These are phyloP conservation scores for Betta splendens DNA, from an alignment of 2,797 vertebrate species.

Conservation along the genomic window DNA sequence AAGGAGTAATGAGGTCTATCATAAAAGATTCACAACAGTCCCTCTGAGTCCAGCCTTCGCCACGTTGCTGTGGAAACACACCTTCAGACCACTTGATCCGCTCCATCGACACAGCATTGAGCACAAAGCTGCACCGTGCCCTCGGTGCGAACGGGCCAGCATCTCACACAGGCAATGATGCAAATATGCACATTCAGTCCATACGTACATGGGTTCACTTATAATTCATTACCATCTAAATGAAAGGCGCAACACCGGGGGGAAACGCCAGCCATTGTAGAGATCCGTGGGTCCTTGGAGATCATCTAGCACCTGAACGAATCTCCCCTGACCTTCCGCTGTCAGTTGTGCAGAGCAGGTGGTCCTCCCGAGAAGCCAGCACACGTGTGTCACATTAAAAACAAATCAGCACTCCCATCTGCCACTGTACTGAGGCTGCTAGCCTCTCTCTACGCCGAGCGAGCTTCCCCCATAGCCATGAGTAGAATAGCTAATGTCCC, in stretches of 20 bases:
- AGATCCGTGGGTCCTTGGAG: constrained; percentile 14
- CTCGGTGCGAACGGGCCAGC: not conserved
- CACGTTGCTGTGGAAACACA: constrained; percentile 68
- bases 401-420: constrained; percentile 71
- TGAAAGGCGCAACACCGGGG: constrained; percentile 8
- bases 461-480: constrained; percentile 58
- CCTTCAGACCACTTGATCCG: constrained; percentile 44
- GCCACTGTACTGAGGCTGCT: constrained; percentile 39
- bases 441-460: constrained; percentile 53
- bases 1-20: constrained; percentile 67
- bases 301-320: constrained; percentile 31
- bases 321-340: constrained; percentile 49
- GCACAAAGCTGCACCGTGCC: constrained; percentile 23
- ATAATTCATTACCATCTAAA: not conserved
- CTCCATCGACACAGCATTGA: constrained; percentile 21
- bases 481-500: constrained; percentile 58
- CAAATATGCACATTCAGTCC: not conserved
- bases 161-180: not conserved
- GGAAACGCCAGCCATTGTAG: not conserved
- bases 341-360: constrained; percentile 49
- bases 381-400: constrained; percentile 66
- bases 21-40: constrained; percentile 72
- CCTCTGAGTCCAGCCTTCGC: constrained; percentile 35
- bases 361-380: constrained; percentile 47
- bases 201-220: not conserved